Evolutionary conservation across 2,888 invertebrate species (phyloP).

Genomic region (Thecophora atra): DNA sequence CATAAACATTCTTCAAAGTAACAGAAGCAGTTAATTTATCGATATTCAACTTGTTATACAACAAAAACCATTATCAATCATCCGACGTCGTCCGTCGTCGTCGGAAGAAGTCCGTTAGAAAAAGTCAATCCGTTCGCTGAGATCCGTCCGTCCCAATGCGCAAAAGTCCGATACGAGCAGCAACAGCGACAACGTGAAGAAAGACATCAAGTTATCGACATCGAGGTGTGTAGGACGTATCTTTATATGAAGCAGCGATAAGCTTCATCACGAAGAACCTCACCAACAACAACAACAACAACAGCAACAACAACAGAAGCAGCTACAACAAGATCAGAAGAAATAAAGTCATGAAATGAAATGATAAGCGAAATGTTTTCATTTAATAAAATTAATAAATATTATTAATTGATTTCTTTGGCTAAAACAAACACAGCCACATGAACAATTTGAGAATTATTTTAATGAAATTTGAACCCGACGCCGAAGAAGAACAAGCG

Average conservation of each 20-base stretch:
- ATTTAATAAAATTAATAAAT: conserved; percentile 28
- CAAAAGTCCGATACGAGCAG: background rate
- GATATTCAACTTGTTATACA: too few relatives aligned
- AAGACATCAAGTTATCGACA: conserved; percentile 31
- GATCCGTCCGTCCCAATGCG: background rate
- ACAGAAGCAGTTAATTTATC: too few relatives aligned
- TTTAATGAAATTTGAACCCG: conserved; percentile 7
- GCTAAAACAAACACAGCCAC: background rate
- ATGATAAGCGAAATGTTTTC: conserved; percentile 31
- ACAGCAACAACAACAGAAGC: background rate
- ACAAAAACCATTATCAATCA: conserved; percentile 2
- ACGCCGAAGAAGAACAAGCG: background rate
- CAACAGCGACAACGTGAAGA: background rate
- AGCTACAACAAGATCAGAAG: background rate
- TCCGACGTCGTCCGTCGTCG: background rate
- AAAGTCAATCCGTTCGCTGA: background rate
- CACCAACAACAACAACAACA: conserved; percentile 6
- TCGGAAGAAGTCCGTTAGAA: background rate
- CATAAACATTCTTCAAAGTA: too few relatives aligned
- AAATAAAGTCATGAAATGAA: too few relatives aligned
- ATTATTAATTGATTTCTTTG: conserved; percentile 33
- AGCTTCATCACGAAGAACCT: conserved; percentile 26
- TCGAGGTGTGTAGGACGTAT: conserved; percentile 23
- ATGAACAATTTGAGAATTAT: too few relatives aligned
- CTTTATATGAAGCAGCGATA: conserved; percentile 15